phyloP scores from a whole-genome alignment of 2,888 invertebrate species.

The Pseudococcus viburni region DNA sequence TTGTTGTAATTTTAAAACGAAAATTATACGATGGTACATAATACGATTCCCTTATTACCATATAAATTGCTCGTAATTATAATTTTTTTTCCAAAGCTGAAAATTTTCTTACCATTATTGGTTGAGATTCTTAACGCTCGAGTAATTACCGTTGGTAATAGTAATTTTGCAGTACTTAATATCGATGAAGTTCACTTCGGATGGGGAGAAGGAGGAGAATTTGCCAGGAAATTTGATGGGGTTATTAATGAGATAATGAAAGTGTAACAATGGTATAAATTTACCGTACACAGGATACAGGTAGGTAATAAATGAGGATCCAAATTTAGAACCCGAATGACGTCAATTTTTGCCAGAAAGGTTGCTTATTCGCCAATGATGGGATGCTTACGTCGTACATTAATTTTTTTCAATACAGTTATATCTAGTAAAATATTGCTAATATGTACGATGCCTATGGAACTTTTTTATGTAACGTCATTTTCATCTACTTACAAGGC shows the following conservation, averaged over 20 bases:
- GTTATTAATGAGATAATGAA: not conserved
- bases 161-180: not conserved
- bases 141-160: not conserved
- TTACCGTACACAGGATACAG: not conserved
- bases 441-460: not conserved
- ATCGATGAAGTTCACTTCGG: not conserved
- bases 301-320: not conserved
- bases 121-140: not conserved
- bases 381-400: not conserved
- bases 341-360: not conserved
- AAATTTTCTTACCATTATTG: not conserved
- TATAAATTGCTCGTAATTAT: constrained; percentile 39
- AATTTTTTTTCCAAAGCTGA: not conserved
- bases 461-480: not conserved
- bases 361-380: not conserved
- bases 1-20: constrained; percentile 42
- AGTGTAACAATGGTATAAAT: not conserved
- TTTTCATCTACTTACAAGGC: constrained; percentile 1
- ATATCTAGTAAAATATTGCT: not conserved
- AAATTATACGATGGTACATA: constrained; percentile 24
- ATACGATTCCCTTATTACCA: constrained; percentile 16
- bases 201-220: not conserved
- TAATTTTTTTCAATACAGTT: not conserved
- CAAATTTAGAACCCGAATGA: not conserved
- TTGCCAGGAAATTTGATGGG: not conserved